A percentile compares a stretch with the other conserved stretches of the same genome.
phyloP scores from a whole-genome alignment of 2,113 vertebrate species.

The Poeciliopsis occidentalis region DNA sequence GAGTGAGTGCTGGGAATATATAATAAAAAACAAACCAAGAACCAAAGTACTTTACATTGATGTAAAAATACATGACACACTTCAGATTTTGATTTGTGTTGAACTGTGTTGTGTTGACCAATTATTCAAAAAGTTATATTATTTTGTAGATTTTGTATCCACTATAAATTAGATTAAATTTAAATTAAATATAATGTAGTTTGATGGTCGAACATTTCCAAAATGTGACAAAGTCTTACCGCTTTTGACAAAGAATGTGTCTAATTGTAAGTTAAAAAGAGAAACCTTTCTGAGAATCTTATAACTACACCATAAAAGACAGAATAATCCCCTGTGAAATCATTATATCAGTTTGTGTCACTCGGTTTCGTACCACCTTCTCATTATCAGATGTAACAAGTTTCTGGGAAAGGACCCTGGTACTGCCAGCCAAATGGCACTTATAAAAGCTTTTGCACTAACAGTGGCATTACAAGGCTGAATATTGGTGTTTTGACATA shows the following conservation, averaged over 20 bases:
- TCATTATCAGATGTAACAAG: constrained; percentile 57
- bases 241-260: not conserved
- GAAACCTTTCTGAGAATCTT: not conserved
- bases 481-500: constrained; percentile 75
- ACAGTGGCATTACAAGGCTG: constrained; percentile 66
- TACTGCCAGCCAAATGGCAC: constrained; percentile 53
- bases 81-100: not conserved
- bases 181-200: not conserved
- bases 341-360: constrained; percentile 39
- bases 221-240: not conserved
- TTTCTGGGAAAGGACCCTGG: constrained; percentile 49
- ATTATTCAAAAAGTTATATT: not conserved
- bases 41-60: not conserved
- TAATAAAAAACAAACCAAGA: no score
- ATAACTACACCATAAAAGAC: constrained; percentile 22
- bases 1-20: no score
- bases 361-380: constrained; percentile 24
- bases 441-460: constrained; percentile 54
- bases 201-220: not conserved
- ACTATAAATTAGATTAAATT: not conserved
- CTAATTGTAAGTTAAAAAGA: not conserved
- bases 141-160: no score
- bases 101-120: not conserved
- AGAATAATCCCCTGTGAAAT: constrained; percentile 31
- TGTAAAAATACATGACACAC: not conserved